Evolutionary conservation across 2,888 invertebrate species (phyloP).

Genomic region (Cistogaster globosa): DNA sequence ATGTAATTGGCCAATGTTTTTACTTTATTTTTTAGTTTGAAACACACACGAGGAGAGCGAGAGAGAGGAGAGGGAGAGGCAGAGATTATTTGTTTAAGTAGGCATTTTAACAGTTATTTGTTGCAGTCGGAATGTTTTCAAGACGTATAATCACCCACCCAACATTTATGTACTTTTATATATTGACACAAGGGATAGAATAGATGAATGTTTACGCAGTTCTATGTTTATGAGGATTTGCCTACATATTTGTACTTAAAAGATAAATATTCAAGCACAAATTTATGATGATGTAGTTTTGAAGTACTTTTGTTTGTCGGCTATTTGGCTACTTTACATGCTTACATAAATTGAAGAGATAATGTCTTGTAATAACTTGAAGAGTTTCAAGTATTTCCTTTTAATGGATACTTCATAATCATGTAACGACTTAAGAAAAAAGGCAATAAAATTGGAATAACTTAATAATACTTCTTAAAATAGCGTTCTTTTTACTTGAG

Average conservation of each 20-base stretch:
- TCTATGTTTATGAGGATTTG: not conserved
- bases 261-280: conserved; percentile 3
- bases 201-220: not conserved
- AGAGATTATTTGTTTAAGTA: not conserved
- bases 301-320: not conserved
- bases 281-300: not conserved
- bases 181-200: conserved; percentile 59
- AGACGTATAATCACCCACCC: conserved; percentile 39
- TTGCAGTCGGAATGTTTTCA: conserved; percentile 49
- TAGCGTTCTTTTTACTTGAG: too few species aligned
- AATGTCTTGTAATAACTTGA: conserved; percentile 18
- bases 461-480: too few species aligned
- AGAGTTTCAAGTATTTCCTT: conserved; percentile 9
- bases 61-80: not conserved
- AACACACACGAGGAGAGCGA: not conserved
- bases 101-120: conserved; percentile 29
- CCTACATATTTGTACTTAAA: not conserved
- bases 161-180: conserved; percentile 78
- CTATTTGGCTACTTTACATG: not conserved
- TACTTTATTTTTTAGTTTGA: not conserved
- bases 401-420: not conserved
- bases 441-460: too few species aligned
- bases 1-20: not conserved
- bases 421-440: not conserved
- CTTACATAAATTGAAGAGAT: not conserved